phyloP scores from a whole-genome alignment of 1,140 invertebrate genomes.

The Aleiodes sp. region DNA sequence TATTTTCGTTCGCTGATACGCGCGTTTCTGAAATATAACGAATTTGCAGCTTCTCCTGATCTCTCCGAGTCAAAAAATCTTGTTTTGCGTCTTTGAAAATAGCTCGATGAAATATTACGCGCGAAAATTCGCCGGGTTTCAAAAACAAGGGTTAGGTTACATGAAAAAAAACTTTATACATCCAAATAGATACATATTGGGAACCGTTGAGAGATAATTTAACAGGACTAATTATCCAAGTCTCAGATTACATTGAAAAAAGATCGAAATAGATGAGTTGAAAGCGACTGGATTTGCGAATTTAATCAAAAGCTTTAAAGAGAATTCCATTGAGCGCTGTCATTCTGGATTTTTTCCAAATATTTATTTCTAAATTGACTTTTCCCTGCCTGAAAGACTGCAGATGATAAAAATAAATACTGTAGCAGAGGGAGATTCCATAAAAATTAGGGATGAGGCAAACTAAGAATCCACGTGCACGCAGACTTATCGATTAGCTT shows the following conservation, averaged over 20 bases:
- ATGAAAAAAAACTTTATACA: neutral
- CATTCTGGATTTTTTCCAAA: neutral
- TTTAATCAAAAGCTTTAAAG: neutral
- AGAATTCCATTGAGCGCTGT: neutral
- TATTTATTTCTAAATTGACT: neutral
- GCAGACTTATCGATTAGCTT: neutral
- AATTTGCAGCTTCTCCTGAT: no score
- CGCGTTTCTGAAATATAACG: no score
- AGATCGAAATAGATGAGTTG: no score
- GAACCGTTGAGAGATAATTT: neutral
- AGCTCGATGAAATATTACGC: conserved; percentile 1
- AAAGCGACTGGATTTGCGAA: no score
- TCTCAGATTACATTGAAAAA: no score
- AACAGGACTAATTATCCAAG: no score
- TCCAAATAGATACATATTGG: no score
- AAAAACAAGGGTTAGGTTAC: conserved; percentile 17
- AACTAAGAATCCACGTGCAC: neutral
- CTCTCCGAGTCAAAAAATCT: no score
- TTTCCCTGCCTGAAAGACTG: neutral
- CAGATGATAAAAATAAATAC: no score
- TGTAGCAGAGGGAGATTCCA: no score
- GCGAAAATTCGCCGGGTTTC: conserved; percentile 19
- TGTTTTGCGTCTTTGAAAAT: neutral
- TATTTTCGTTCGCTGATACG: neutral
- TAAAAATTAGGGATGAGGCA: neutral